Evolutionary conservation across 2,797 vertebrate species (phyloP).

Genomic region (Rhyacichthys aspro): DNA sequence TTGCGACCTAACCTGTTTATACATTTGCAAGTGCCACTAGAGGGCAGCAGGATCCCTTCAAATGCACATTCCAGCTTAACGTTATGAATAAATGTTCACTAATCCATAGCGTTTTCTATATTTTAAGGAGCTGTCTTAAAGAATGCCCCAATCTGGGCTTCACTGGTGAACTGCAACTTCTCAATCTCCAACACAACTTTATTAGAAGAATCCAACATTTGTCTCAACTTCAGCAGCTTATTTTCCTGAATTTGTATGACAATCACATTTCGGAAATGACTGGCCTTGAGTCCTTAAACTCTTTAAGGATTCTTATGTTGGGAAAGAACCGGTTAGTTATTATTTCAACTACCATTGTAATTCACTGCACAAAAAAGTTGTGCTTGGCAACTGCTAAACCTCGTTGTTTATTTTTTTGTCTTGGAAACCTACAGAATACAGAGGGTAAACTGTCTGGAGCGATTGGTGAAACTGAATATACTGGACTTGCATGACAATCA

Average conservation of each 20-base stretch:
- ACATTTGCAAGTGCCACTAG: slow-evolving; percentile 63
- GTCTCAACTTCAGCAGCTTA: slow-evolving; percentile 86
- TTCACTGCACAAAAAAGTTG: too few species aligned
- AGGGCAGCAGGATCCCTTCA: slow-evolving; percentile 69
- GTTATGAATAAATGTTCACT: too few species aligned
- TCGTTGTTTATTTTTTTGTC: slow-evolving; percentile 10
- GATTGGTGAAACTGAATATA: slow-evolving; percentile 87
- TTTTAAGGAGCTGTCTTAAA: slow-evolving; percentile 83
- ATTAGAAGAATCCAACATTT: slow-evolving; percentile 89
- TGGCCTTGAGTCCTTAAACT: slow-evolving; percentile 85
- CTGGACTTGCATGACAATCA: slow-evolving; percentile 96
- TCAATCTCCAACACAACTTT: slow-evolving; percentile 94
- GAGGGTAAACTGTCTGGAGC: slow-evolving; percentile 87
- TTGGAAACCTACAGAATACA: slow-evolving; percentile 89
- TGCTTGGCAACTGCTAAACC: not conserved
- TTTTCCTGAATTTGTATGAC: slow-evolving; percentile 91
- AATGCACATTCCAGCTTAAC: not conserved
- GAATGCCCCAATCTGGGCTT: slow-evolving; percentile 86
- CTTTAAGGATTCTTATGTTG: slow-evolving; percentile 88
- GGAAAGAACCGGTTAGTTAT: slow-evolving; percentile 92
- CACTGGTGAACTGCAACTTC: slow-evolving; percentile 85
- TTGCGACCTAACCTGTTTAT: not conserved
- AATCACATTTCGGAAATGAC: slow-evolving; percentile 91
- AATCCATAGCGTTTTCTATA: not conserved
- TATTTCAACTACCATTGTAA: not conserved